phyloP scores from a whole-genome alignment of 2,113 vertebrate genomes.

The Notarius lentiginosus region DNA sequence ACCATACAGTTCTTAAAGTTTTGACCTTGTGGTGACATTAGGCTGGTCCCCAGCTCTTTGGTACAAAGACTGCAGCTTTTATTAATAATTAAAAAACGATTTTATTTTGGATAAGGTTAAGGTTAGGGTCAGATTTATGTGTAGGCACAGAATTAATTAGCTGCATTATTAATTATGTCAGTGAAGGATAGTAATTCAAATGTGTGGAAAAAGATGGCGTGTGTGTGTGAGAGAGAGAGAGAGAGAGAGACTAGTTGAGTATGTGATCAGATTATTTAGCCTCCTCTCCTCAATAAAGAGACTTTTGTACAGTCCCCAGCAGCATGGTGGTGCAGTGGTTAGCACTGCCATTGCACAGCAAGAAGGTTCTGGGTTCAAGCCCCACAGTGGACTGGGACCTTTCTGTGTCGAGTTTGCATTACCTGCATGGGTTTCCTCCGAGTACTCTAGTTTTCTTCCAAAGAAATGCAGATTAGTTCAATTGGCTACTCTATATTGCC shows the following conservation, averaged over 20 bases:
- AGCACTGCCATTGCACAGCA: no score
- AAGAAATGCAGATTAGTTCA: no score
- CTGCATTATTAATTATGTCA: neutral
- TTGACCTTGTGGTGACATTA: constrained; percentile 1
- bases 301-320: neutral
- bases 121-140: neutral
- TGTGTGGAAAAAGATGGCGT: neutral
- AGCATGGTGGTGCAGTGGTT: no score
- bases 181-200: neutral
- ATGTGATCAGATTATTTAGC: neutral
- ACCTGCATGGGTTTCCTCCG: no score
- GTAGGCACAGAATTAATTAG: neutral
- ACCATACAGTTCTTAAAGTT: neutral
- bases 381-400: no score
- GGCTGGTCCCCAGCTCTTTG: neutral
- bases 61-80: neutral
- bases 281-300: neutral
- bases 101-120: neutral
- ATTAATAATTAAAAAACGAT: neutral
- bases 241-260: neutral
- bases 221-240: neutral
- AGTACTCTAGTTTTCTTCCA: no score
- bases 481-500: no score
- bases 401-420: no score
- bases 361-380: no score